Evolutionary conservation across 2,888 invertebrate species (phyloP), one percentile per base, ranked within the genome.

Genomic region (Muschampia plurimacula): DNA sequence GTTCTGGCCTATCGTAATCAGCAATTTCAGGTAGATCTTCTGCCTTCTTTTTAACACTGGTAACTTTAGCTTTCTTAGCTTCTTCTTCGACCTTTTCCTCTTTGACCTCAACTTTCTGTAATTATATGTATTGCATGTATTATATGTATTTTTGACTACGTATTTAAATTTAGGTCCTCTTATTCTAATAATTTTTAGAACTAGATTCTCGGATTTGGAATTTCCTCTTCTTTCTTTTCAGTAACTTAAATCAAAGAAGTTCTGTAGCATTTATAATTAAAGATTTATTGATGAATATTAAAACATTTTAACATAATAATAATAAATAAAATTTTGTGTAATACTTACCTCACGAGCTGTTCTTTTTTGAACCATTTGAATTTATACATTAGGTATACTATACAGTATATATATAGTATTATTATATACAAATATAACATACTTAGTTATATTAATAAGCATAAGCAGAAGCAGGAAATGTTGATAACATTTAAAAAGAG

Each of bases 1-100:
- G 93, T 2, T 96, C 96, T 2, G 97, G 96, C 78, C 97, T 95
- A 46, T 97, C 97, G 82, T 97, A 97, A 86, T 97, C 97, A 10
- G 96, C 95, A 69, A 96, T 94, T 88, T 96, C 95, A 3, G 96
- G 96, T 41, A 96, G 86, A 28, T 95, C 96, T 79, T 95, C 95
- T 8, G 94, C 94, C 88, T 95, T 95, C 85, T 94, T 94, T 79
- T 91, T 95, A 67, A 90, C 88, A 66, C 93, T 88, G 39, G 92
- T 89, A 15, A 91, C 82, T 78, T 94, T 94, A 57, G 92, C 93
- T 74, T 95, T 95, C 81, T 95, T 93, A 15, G 84, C 93, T 84
- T 92, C 92, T 80, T 88, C 90, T 80, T 93, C 90, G 2, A 94
- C 85, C 74, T 89, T 89, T 77, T 92, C 91, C 87, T 95, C 92